Evolutionary conservation across 2,888 invertebrate species (phyloP), one percentile per base, ranked within the genome.

Genomic region (Chalcis sispes): DNA sequence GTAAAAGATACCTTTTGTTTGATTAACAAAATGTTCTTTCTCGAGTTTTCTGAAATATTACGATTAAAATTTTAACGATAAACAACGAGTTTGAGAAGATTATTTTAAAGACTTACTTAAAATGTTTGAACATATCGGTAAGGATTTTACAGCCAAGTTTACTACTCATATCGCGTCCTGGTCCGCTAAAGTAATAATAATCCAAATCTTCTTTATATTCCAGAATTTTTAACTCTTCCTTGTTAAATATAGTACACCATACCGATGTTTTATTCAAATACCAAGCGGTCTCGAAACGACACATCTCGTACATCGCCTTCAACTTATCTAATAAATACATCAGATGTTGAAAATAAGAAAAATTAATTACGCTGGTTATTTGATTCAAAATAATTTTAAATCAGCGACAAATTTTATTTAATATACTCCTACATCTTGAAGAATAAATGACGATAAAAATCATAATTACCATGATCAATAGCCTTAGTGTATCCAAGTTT

Each of bases 261-360:
- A 94, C 91, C 2, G 95, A 94, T 20, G 82, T 90, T 89, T 82
- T 91, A 86, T 80, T 90, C 84, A 94, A 90, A 70, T 92, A 91
- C 95, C 95, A 95, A 0, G 95, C 94, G 85, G 94, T 95, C 82
- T 95, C 93, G 87, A 93, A 95, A 0, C 95, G 91, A 82, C 96
- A 96, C 90, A 94, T 93, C 79, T 95, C 93, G 85, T 94, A 96
- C 89, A 95, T 93, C 58, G 91, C 88, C 59, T 90, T 86, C 7
- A 96, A 89, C 13, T 91, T 87, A 0, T 61, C 73, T 74, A 4
- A 48, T 29, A 29, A 46, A n/a, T n/a, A n/a, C n/a, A n/a, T n/a
- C n/a, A n/a, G n/a, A n/a, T n/a, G n/a, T n/a, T n/a, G n/a, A n/a
- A n/a, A n/a, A n/a, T n/a, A n/a, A n/a, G n/a, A n/a, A n/a, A n/a